Evolutionary conservation across 2,888 invertebrate genomes (phyloP), one percentile per base, ranked within the genome.

Genomic region (Megalurothrips usitatus): DNA sequence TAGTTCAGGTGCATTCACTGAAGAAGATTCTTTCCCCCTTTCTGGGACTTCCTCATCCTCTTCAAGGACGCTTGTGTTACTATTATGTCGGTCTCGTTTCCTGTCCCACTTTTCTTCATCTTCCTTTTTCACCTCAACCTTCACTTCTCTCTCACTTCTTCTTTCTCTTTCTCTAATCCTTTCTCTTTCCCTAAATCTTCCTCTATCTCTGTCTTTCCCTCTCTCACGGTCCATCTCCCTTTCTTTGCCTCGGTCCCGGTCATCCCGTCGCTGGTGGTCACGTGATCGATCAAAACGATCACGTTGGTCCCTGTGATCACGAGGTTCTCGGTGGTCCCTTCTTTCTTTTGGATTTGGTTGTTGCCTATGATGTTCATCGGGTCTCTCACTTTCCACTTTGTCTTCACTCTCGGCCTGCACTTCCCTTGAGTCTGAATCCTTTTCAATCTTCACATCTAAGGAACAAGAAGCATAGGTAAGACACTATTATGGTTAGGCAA

Each of bases 21-120:
- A 23, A 75, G 68, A 26, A 75, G 23, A 26, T 23, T 75, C 68
- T 26, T 81, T 82, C 80, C 83, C 83, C 48, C 83, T 80, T 48
- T 81, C 81, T 26, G 58, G 43, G 3, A 14, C 43, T 23, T 82
- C 75, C 28, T 81, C 79, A 47, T 79, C 82, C 12, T 80, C 84
- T n/a, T 84, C 83, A 23, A 82, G 80, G 23, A 83, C 82, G 26
- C 83, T 83, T 28, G 83, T 82, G 78, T 83, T 82, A 43, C 84
- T 82, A 79, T 83, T 82, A 47, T 84, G 82, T 49, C 82, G 81
- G 10, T 80, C 79, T n/a, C 68, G 34, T n/a, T 34, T 58, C 11
- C 81, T 48, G 19, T 52, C 80, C 78, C 43, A 79, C n/a, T 79
- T 79, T 81, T 43, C 81, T 79, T 81, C 81, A 14, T 80, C 79